Evolutionary conservation across 2,888 invertebrate genomes (phyloP).

Genomic region (Cerastis rubricosa): DNA sequence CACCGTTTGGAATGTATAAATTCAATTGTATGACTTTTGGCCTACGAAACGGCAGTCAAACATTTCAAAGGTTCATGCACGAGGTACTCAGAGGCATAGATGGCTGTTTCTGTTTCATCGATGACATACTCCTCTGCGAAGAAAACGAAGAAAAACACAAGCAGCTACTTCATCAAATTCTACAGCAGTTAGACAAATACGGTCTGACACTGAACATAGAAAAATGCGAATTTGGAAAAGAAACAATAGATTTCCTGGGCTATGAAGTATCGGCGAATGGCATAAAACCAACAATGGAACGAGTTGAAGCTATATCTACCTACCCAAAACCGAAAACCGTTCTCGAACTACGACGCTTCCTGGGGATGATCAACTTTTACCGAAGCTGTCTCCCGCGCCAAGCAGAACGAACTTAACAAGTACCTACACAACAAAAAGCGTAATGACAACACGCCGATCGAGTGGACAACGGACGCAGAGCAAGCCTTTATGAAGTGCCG

Average conservation of each 20-base stretch:
- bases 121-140: slow-evolving; percentile 5
- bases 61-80: slow-evolving; percentile 25
- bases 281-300: background rate
- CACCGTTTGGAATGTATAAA: slow-evolving; percentile 30
- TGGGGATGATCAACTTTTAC: slow-evolving; percentile 6
- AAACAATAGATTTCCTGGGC: slow-evolving; percentile 25
- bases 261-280: slow-evolving; percentile 47
- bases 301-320: slow-evolving; percentile 1
- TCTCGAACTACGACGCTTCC: background rate
- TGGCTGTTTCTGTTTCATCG: background rate
- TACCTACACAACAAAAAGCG: slow-evolving; percentile 3
- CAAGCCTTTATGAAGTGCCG: slow-evolving; percentile 8
- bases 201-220: slow-evolving; percentile 8
- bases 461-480: background rate
- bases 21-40: slow-evolving; percentile 24
- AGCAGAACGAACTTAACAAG: slow-evolving; percentile 1
- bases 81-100: slow-evolving; percentile 9
- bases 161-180: background rate
- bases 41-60: slow-evolving; percentile 14
- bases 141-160: slow-evolving; percentile 1
- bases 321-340: slow-evolving; percentile 5
- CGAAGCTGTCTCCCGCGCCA: background rate
- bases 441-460: slow-evolving; percentile 3
- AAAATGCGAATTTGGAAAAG: slow-evolving; percentile 16
- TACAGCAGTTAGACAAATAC: slow-evolving; percentile 3